These are phyloP conservation scores for Glossosoma conforme DNA, from an alignment of 1,140 invertebrate genomes.

Conservation along the genomic window DNA sequence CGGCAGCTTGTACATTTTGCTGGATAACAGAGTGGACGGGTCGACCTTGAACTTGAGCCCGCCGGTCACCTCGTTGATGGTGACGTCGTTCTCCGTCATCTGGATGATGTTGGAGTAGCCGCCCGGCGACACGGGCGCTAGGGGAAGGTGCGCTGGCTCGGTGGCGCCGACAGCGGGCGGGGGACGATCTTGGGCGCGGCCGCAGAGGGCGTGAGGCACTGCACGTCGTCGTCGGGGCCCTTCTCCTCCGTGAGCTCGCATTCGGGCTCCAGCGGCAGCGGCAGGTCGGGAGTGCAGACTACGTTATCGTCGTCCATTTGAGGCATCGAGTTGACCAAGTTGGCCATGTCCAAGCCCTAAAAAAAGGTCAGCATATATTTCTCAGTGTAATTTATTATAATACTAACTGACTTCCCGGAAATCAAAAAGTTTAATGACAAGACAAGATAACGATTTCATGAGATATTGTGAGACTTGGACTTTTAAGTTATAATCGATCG, in stretches of 20 bases:
- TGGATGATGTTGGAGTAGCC: slow-evolving; percentile 41
- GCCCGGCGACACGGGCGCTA: background rate
- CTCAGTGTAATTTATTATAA: no score
- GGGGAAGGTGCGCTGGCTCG: slow-evolving; percentile 21
- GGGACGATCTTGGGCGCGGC: slow-evolving; percentile 16
- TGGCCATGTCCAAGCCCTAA: slow-evolving; percentile 44
- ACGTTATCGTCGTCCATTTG: slow-evolving; percentile 39
- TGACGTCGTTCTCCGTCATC: slow-evolving; percentile 49
- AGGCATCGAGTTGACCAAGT: slow-evolving; percentile 29
- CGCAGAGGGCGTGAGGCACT: slow-evolving; percentile 43
- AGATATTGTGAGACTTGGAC: no score
- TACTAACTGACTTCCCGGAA: no score
- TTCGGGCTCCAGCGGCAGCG: slow-evolving; percentile 41
- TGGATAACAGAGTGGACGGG: slow-evolving; percentile 46
- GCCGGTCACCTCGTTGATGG: slow-evolving; percentile 43
- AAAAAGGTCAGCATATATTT: slow-evolving; percentile 19
- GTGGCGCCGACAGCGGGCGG: slow-evolving; percentile 31
- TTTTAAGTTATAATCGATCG: no score
- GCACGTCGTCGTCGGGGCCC: slow-evolving; percentile 41
- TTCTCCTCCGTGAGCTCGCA: slow-evolving; percentile 38
- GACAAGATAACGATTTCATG: no score
- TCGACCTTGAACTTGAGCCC: slow-evolving; percentile 48
- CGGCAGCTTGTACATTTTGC: slow-evolving; percentile 48
- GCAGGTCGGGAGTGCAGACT: slow-evolving; percentile 48
- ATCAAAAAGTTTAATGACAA: no score